phyloP scores from a whole-genome alignment of 2,113 vertebrate genomes.

The Perca fluviatilis region DNA sequence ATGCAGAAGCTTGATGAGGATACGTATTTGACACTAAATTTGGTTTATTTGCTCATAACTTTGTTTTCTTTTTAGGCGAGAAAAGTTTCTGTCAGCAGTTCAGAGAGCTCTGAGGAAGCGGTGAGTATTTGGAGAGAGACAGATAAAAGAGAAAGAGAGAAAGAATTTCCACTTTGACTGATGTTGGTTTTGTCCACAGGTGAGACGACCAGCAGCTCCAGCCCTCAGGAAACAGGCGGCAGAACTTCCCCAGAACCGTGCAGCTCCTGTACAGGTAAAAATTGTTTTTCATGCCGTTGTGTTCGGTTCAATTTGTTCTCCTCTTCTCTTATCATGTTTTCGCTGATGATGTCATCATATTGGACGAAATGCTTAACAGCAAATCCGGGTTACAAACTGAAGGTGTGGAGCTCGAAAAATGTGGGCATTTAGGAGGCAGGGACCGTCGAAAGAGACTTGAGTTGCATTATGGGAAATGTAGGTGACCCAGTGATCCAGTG shows the following conservation, averaged over 20 bases:
- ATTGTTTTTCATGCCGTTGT: too few relatives aligned
- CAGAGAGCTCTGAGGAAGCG: conserved; percentile 85
- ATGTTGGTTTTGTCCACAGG: conserved; percentile 47
- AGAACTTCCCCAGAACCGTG: conserved; percentile 23
- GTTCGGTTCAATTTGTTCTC: neutral
- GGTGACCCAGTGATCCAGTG: neutral
- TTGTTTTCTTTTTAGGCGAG: conserved; percentile 64
- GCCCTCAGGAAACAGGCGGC: conserved; percentile 32
- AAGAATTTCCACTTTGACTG: neutral
- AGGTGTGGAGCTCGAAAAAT: neutral
- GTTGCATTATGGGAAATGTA: neutral
- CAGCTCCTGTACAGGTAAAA: conserved; percentile 67
- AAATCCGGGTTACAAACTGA: neutral
- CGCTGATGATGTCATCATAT: neutral
- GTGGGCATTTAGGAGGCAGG: neutral
- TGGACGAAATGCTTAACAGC: neutral
- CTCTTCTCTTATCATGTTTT: neutral
- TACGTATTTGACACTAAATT: neutral
- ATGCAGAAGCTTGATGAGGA: neutral
- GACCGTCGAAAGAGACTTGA: neutral
- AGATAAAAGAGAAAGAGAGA: neutral
- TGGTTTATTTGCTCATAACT: neutral
- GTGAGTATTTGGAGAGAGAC: conserved; percentile 51
- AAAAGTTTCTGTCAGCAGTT: conserved; percentile 75
- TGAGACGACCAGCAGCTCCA: conserved; percentile 51